A percentile compares a stretch with the other conserved stretches of the same genome.
phyloP scores from a whole-genome alignment of 1,140 invertebrate species.

The Linepithema humile region DNA sequence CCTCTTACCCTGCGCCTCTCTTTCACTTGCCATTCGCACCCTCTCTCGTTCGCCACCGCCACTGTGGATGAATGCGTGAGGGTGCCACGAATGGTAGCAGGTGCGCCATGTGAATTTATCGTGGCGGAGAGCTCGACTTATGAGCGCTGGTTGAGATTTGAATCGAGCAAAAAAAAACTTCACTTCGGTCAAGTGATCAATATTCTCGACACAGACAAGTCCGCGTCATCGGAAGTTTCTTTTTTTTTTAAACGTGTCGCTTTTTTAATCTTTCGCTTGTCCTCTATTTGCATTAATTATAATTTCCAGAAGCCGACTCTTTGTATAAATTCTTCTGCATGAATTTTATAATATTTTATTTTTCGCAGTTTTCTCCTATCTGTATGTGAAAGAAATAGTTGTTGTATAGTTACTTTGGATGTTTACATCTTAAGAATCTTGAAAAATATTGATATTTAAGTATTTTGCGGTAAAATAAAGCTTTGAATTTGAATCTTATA shows the following conservation, averaged over 20 bases:
- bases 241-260: background rate
- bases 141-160: slow-evolving; percentile 68
- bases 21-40: background rate
- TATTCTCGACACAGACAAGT: slow-evolving; percentile 22
- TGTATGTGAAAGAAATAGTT: background rate
- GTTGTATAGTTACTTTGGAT: no score
- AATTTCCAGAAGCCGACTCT: background rate
- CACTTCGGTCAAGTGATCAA: slow-evolving; percentile 38
- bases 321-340: background rate
- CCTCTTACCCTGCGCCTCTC: slow-evolving; percentile 22
- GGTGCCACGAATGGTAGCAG: slow-evolving; percentile 70
- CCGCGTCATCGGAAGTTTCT: background rate
- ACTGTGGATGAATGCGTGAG: slow-evolving; percentile 68
- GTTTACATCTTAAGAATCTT: background rate
- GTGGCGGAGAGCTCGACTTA: slow-evolving; percentile 64
- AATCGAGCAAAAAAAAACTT: slow-evolving; percentile 44
- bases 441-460: no score
- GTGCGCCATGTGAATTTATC: slow-evolving; percentile 73
- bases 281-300: background rate
- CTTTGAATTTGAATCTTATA: background rate
- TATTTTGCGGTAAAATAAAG: background rate
- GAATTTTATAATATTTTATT: background rate
- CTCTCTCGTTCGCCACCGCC: slow-evolving; percentile 37
- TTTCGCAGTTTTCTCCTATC: background rate
- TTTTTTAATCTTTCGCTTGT: background rate